Evolutionary conservation across 1,140 invertebrate genomes (phyloP).

Genomic region (Triops cancriformis): DNA sequence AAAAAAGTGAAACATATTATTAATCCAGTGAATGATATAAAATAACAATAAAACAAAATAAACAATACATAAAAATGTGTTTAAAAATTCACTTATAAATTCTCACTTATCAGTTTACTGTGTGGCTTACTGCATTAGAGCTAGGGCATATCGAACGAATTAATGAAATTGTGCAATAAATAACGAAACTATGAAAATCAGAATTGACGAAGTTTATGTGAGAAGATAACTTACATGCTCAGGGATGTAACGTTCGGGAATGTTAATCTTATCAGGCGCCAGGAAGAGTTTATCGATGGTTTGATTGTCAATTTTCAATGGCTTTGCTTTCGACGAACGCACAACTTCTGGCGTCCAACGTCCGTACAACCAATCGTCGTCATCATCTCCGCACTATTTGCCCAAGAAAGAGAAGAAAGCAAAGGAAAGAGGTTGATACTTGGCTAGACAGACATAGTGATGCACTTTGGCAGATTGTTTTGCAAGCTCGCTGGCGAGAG

Average conservation of each 20-base stretch:
- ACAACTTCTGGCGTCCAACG: slow-evolving; percentile 63
- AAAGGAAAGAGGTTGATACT: not conserved
- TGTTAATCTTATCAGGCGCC: slow-evolving; percentile 79
- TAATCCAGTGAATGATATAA: too few relatives aligned
- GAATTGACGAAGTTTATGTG: not conserved
- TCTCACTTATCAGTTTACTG: too few relatives aligned
- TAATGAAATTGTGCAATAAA: too few relatives aligned
- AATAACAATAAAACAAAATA: too few relatives aligned
- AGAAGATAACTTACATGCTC: slow-evolving; percentile 54
- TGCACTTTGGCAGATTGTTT: not conserved
- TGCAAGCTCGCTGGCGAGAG: slow-evolving; percentile 51
- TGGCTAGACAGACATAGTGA: not conserved
- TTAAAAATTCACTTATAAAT: too few relatives aligned
- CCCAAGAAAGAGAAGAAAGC: not conserved
- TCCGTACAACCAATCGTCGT: slow-evolving; percentile 42
- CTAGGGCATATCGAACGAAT: too few relatives aligned
- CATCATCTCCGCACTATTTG: not conserved
- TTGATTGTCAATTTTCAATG: slow-evolving; percentile 54
- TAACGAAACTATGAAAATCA: not conserved
- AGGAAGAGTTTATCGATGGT: slow-evolving; percentile 75
- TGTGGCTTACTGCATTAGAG: too few relatives aligned
- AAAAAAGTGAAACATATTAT: too few relatives aligned
- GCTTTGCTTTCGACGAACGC: slow-evolving; percentile 57
- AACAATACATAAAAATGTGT: too few relatives aligned
- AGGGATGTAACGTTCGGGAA: slow-evolving; percentile 83